Evolutionary conservation across 2,888 invertebrate genomes (phyloP), one percentile per base, ranked within the genome.

Genomic region (Lissocephala sabroskyi): DNA sequence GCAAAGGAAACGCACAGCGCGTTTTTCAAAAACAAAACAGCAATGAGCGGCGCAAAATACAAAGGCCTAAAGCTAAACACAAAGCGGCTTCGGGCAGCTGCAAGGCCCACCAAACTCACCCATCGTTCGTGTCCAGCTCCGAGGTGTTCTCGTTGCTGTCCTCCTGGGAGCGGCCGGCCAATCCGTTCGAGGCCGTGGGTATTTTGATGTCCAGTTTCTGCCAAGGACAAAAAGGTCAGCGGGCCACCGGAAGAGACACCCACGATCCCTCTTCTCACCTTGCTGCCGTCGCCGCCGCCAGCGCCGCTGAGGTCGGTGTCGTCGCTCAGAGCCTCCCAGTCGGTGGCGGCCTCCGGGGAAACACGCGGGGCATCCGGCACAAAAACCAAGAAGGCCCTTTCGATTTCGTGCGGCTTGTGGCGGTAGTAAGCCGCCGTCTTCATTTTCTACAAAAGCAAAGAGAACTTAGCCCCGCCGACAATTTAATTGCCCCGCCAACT

Each of bases 311-410:
- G 56, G 42, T 51, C 44, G 33, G 49, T 48, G 23, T 83, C 82
- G 47, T 93, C 93, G 88, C 67, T 68, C 48, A 84, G 61, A 5
- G 82, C 80, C 52, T 80, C 79, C 83, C 84, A 84, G 53, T 84
- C 84, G 29, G 91, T 91, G 65, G 90, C 90, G 23, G 88, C 86
- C 58, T 89, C 89, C 29, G 90, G 90, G 2, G 92, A 89, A 9
- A 91, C 90, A 75, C 95, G 88, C 1, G 95, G 95, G 18, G 94
- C 94, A 43, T 94, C 93, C 4, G 95, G 95, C 57, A 94, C 82
- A 33, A 89, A 88, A 54, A 88, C 87, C 19, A 95, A 85, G 39
- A 89, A 85, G 50, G 88, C 89, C 61, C 90, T 87, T 73, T 96
- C 95, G 54, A 96, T 87, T 81, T 96, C 95, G 57, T 89, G 88